These are phyloP conservation scores for Hydrotaea cyrtoneurina DNA, from an alignment of 2,888 invertebrate species.

Conservation along the genomic window DNA sequence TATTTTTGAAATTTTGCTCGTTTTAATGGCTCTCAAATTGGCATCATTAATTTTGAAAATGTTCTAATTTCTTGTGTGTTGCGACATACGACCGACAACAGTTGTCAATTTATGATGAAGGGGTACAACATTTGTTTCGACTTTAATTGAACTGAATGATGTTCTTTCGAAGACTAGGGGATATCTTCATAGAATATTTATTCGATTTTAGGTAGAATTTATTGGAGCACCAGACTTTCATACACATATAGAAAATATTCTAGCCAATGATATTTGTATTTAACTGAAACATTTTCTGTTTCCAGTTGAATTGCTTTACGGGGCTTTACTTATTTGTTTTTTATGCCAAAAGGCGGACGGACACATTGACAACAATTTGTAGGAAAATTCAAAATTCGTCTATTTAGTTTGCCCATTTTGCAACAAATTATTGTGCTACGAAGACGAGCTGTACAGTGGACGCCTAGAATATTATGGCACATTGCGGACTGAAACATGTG, in stretches of 20 bases:
- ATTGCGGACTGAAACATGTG: no score
- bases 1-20: background rate
- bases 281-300: conserved; percentile 11
- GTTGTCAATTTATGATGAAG: conserved; percentile 21
- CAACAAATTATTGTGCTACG: conserved; percentile 11
- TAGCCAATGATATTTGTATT: conserved; percentile 10
- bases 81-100: background rate
- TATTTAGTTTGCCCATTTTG: conserved; percentile 7
- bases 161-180: background rate
- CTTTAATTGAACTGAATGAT: background rate
- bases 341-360: background rate
- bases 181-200: background rate
- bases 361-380: background rate
- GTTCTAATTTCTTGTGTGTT: background rate
- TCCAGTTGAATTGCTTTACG: conserved; percentile 28
- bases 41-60: background rate
- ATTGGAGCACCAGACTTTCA: background rate
- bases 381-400: background rate
- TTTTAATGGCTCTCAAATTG: background rate
- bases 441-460: conserved; percentile 9
- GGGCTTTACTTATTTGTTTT: background rate
- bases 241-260: background rate
- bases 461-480: background rate
- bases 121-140: conserved; percentile 24
- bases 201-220: background rate